phyloP scores from a whole-genome alignment of 2,113 vertebrate species.

The Motacilla tschutschensis region DNA sequence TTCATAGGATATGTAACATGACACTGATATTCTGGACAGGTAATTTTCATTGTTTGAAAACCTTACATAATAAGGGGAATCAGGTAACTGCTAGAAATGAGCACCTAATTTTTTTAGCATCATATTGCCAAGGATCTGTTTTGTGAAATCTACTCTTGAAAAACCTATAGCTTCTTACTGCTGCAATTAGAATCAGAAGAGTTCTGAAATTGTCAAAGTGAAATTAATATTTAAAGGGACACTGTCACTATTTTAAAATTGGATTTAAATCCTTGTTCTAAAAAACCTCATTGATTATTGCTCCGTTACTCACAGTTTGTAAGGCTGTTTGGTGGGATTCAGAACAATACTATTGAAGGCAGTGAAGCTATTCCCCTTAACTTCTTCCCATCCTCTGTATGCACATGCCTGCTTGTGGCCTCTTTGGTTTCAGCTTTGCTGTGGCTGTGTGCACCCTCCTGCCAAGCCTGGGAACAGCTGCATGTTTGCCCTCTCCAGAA shows the following conservation, averaged over 20 bases:
- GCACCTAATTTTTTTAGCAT: constrained; percentile 38
- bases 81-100: constrained; percentile 67
- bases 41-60: constrained; percentile 68
- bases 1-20: constrained; percentile 73
- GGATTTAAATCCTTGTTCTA: not conserved
- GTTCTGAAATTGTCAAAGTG: not conserved
- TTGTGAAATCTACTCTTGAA: not conserved
- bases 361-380: not conserved
- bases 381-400: not conserved
- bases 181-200: not conserved
- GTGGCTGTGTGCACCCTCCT: constrained; percentile 18
- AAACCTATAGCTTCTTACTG: not conserved
- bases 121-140: constrained; percentile 56
- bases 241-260: not conserved
- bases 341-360: not conserved
- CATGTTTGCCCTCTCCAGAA: constrained; percentile 27
- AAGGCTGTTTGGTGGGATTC: not conserved
- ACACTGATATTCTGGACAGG: constrained; percentile 74
- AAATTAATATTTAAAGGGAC: constrained; percentile 47
- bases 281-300: not conserved
- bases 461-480: constrained; percentile 4
- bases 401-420: constrained; percentile 47
- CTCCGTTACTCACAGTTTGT: not conserved
- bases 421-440: constrained; percentile 30
- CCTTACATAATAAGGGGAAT: constrained; percentile 53